These are phyloP conservation scores for Lasioglossum pauxillum DNA, from an alignment of 2,888 invertebrate genomes.

Conservation along the genomic window DNA sequence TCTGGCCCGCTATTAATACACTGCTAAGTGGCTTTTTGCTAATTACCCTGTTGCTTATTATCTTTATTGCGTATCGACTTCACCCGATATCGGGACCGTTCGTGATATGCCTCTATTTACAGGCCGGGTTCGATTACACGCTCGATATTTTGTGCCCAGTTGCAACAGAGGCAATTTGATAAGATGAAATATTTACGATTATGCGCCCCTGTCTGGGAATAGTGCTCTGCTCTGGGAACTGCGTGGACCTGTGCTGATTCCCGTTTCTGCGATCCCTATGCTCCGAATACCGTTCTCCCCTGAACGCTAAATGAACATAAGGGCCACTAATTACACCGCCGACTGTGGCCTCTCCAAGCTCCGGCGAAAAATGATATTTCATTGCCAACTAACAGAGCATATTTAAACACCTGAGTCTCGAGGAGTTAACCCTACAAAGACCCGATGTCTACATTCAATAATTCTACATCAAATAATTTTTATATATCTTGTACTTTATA, in stretches of 20 bases:
- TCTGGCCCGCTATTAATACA: slow-evolving; percentile 46
- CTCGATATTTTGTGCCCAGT: slow-evolving; percentile 16
- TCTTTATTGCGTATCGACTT: slow-evolving; percentile 55
- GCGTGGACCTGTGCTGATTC: neutral
- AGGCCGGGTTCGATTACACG: slow-evolving; percentile 32
- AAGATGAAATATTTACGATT: slow-evolving; percentile 40
- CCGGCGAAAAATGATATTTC: neutral
- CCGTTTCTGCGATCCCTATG: neutral
- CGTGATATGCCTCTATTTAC: slow-evolving; percentile 33
- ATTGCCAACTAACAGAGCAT: neutral
- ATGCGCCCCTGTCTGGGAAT: slow-evolving; percentile 11
- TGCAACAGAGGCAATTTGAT: slow-evolving; percentile 27
- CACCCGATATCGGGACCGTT: slow-evolving; percentile 25
- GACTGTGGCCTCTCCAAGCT: neutral
- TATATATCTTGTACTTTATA: neutral
- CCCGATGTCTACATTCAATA: neutral
- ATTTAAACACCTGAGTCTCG: neutral
- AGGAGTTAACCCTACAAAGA: neutral
- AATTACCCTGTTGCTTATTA: slow-evolving; percentile 58
- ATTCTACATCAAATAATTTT: neutral
- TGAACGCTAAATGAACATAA: neutral
- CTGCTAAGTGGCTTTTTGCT: slow-evolving; percentile 55
- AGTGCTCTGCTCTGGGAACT: neutral
- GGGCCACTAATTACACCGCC: neutral
- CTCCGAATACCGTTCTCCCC: neutral